Evolutionary conservation across 1,140 invertebrate species (phyloP), one percentile per base, ranked within the genome.

Genomic region (Stratiolaelaps scimitus): DNA sequence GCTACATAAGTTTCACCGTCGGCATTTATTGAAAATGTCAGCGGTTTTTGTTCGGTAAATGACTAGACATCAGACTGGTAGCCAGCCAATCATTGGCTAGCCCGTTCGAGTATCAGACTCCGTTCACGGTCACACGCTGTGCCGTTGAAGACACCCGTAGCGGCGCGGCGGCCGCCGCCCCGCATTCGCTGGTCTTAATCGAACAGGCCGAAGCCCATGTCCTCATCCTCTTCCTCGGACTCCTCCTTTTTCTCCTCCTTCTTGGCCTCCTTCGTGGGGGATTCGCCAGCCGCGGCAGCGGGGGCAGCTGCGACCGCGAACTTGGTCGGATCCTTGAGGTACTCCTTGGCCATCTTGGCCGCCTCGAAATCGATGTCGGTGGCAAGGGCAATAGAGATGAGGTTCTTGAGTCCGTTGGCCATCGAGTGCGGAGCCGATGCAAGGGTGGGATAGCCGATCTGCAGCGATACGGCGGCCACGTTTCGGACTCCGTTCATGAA

Each of bases 371-470:
- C 85, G 68, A 96, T 83, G 47, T 98, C 92, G 68, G 94, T 97
- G 71, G 84, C 89, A 64, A 91, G 89, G 74, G 94, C 93, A 75
- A 99, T 80, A 69, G 93, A 91, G 80, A 99, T 81, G 72, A 98
- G 79, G 78, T 94, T 96, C 82, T 96, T 98, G 82, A 98, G 93
- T 65, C 92, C 95, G 74, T 98, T 96, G 75, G 87, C 85, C 72
- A 99, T 85, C 74, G 89, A 93, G 81, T 99, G 95, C 43, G 95
- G 93, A 34, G 84, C 92, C 65, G 94, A 98, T 45, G 92, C 94
- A 68, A 93, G 77, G 17, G 93, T 98, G 68, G 95, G 95, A 78
- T 98, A 98, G 34, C 89, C 87, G 73, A 98, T 91, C 40, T 82
- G 78, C 73, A 99, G 82, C 74, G 88, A 97, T 2, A 98, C 81